phyloP scores from a whole-genome alignment of 2,797 vertebrate genomes.

The Mastacembelus armatus region DNA sequence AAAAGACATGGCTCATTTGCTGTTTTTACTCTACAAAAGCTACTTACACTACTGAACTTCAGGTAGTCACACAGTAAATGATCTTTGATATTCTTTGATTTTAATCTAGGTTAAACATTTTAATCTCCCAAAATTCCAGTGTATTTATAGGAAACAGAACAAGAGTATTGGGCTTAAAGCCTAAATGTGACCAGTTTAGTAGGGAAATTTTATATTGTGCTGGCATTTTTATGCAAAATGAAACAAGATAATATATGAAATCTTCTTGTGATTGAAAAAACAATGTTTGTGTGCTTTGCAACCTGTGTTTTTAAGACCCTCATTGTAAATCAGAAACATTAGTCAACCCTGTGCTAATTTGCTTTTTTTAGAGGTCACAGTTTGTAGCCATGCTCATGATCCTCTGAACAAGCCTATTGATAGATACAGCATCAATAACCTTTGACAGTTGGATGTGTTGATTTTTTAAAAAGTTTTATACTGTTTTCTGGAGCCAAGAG shows the following conservation, averaged over 20 bases:
- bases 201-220: not conserved
- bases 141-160: constrained; percentile 36
- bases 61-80: constrained; percentile 65
- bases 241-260: too few species aligned
- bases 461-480: not conserved
- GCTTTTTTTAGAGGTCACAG: constrained; percentile 46
- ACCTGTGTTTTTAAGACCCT: constrained; percentile 11
- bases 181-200: not conserved
- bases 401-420: not conserved
- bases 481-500: not conserved
- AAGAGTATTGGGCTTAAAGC: not conserved
- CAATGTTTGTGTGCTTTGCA: not conserved
- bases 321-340: not conserved
- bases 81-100: constrained; percentile 21
- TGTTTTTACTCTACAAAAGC: constrained; percentile 84
- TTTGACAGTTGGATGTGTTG: not conserved
- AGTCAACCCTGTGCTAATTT: constrained; percentile 38
- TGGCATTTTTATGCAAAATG: not conserved
- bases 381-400: not conserved
- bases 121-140: constrained; percentile 8
- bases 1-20: constrained; percentile 82
- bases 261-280: too few species aligned
- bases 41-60: constrained; percentile 87
- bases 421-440: not conserved
- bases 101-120: constrained; percentile 31